phyloP scores from a whole-genome alignment of 2,113 vertebrate species.

The Barbus barbus region DNA sequence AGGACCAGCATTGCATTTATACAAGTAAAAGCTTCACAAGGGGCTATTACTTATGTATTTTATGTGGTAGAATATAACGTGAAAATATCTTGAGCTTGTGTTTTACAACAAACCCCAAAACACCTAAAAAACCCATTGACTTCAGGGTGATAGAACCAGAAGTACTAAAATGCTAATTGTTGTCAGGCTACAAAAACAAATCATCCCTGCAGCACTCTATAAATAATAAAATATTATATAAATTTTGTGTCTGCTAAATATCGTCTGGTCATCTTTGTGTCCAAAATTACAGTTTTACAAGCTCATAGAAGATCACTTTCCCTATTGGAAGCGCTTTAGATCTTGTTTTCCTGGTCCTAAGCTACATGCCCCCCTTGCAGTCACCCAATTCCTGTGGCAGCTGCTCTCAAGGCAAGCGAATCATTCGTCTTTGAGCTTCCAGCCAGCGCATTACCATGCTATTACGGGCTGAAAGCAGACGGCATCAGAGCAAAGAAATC shows the following conservation, averaged over 20 bases:
- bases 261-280: neutral
- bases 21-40: neutral
- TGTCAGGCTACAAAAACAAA: too few relatives aligned
- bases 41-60: neutral
- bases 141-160: neutral
- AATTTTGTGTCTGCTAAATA: neutral
- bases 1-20: neutral
- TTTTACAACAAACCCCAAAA: too few relatives aligned
- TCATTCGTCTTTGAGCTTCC: slow-evolving; percentile 43
- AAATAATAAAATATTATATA: too few relatives aligned
- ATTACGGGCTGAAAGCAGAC: slow-evolving; percentile 61
- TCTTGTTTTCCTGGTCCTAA: slow-evolving; percentile 39
- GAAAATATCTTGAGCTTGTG: too few relatives aligned
- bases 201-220: too few relatives aligned
- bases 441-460: slow-evolving; percentile 39
- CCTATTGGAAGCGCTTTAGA: slow-evolving; percentile 9
- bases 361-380: slow-evolving; percentile 39
- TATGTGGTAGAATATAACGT: too few relatives aligned
- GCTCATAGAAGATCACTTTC: neutral
- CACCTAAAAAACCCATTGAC: neutral
- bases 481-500: slow-evolving; percentile 32
- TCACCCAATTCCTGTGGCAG: slow-evolving; percentile 58
- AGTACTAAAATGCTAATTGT: neutral
- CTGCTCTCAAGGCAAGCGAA: slow-evolving; percentile 60
- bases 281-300: neutral